Evolutionary conservation across 1,140 invertebrate genomes (phyloP), one percentile per base, ranked within the genome.

Genomic region (Lordiphosa clarofinis): DNA sequence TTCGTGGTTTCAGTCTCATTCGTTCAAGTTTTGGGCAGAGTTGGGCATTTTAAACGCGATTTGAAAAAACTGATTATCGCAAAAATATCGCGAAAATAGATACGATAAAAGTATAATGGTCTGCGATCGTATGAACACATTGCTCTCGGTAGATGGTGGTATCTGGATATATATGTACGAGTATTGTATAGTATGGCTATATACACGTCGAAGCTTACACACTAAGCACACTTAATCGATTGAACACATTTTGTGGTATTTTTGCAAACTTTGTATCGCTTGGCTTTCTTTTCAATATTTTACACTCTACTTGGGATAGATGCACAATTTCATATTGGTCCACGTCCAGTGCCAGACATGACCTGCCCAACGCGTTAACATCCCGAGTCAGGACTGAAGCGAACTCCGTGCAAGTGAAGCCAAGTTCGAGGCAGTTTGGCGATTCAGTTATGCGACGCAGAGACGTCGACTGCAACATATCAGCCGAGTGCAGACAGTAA

Each of bases 311-410:
- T 21, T 21, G 21, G 21, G 21, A 21, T 31, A 28, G 24, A 28
- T 56, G 8, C 57, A 42, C 49, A 24, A 21, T 24, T 24, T 56
- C 43, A 56, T 49, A 33, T 48, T 19, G 70, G 69, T 84, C 60
- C 74, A 86, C 70, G 76, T 68, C 69, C 69, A 81, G 69, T 82
- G 63, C 64, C 72, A 86, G 87, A 87, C 87, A 88, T 88, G 87
- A 88, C 87, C 87, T 88, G 87, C 87, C 87, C 86, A 87, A 88
- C 87, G 78, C 78, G 87, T 53, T 79, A 88, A 87, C 87, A 88
- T 86, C 87, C 87, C 87, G 87, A 86, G 84, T 88, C 87, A 88
- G 87, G 87, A 88, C 87, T 88, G 74, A 88, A 87, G 57, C 66
- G 70, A 66, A 52, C 52, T 65, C 64, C 64, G 60, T 62, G 67